Base-by-base conservation (phyloP, 37 sponge, comb jelly and placozoan species). In the Chondrosia reniformis region DNA sequence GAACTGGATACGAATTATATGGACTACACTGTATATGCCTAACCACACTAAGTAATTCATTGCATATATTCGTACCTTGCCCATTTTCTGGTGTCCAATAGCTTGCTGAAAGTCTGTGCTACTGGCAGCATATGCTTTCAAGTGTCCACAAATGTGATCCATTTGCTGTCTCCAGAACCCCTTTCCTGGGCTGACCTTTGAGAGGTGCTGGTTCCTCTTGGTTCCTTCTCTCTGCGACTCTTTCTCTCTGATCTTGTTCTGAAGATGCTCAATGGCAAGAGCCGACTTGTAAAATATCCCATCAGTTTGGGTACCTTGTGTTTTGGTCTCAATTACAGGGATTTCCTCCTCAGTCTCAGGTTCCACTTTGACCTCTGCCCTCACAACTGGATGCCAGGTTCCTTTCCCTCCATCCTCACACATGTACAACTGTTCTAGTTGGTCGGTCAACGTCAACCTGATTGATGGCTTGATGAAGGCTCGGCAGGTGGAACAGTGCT, bases 151-250 rank as follows among this genome's bases (percentile, higher is more conserved):
- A 0, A 89, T 32, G 37, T 93, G 94, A 31, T 93, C 90, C 46
- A 89, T 58, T 42, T 93, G 94, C 74, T 82, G 75, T 40, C 94
- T 78, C 94, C 94, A 93, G 24, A 80, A 76, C n/a, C 93, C 93
- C 67, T 84, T 81, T 6, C 93, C 93, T 24, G 93, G 93, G 61
- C 93, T 92, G 75, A 49, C 82, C 2, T 7, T 45, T 9, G 80
- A 42, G 32, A 85, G 69, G 21, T 80, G 56, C 33, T 55, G 61
- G 12, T 34, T 13, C 15, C n/a, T 45, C 40, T 31, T 38, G 27
- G 15, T 4, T 31, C 3, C 31, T 75, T 69, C 40, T 1, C n/a
- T 9, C 43, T 69, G 25, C 25, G 4, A 42, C 33, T 34, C 63
- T 62, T n/a, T 52, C 45, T 79, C 80, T 0, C 76, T 33, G 6